Conservation (phyloP, 2,113 vertebrate species). For the Gavialis gangeticus region DNA sequence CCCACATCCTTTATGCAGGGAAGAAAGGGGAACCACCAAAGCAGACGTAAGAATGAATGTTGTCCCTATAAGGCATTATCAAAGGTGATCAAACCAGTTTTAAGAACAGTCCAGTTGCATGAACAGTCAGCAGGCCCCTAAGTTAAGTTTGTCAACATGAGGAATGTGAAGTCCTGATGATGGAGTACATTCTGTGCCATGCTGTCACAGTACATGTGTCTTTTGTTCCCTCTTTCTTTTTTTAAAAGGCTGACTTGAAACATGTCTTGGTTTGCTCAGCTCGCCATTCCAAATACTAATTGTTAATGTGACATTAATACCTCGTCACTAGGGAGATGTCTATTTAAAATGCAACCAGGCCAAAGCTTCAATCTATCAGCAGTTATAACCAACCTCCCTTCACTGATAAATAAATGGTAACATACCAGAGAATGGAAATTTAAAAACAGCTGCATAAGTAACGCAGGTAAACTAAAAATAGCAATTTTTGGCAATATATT, state of each 20-base stretch:
- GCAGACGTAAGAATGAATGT: neutral
- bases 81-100: neutral
- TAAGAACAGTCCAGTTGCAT: neutral
- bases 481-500: neutral
- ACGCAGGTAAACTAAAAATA: neutral
- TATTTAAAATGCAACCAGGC: constrained; percentile 63
- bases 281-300: neutral
- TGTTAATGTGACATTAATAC: neutral
- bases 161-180: neutral
- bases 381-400: neutral
- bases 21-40: too few species aligned
- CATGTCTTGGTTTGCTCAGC: neutral
- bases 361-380: neutral
- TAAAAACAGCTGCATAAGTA: neutral
- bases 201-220: neutral
- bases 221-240: neutral
- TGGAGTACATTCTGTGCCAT: rapidly evolving
- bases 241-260: neutral
- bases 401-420: neutral
- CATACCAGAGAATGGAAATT: neutral
- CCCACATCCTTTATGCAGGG: too few species aligned
- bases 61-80: neutral
- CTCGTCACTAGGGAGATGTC: constrained; percentile 38
- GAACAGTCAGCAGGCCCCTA: neutral
- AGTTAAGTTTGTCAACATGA: neutral